Evolutionary conservation across 2,113 vertebrate genomes (phyloP).

Genomic region (Sapajus apella): DNA sequence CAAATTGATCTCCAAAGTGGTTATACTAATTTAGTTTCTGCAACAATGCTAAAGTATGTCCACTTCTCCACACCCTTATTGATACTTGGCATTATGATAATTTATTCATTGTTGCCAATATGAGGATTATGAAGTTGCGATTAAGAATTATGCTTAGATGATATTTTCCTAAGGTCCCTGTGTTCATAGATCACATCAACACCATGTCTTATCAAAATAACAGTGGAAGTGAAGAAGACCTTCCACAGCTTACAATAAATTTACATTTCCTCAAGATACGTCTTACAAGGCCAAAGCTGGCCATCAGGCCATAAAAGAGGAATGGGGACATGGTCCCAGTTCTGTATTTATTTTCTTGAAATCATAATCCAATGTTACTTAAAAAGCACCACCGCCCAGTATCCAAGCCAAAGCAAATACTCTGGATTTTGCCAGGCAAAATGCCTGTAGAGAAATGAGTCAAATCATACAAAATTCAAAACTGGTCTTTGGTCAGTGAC

Average conservation of each 20-base stretch:
- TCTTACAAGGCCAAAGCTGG: slow-evolving; percentile 49
- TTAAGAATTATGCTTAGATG: slow-evolving; percentile 10
- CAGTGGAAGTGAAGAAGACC: background rate
- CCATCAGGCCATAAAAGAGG: slow-evolving; percentile 48
- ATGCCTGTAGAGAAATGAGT: slow-evolving; percentile 81
- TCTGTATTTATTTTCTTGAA: slow-evolving; percentile 77
- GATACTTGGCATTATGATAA: background rate
- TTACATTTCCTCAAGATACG: slow-evolving; percentile 68
- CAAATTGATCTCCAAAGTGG: background rate
- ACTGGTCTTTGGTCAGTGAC: slow-evolving; percentile 77
- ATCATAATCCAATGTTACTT: slow-evolving; percentile 77
- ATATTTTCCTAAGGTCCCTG: slow-evolving; percentile 27
- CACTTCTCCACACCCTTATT: background rate
- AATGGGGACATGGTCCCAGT: slow-evolving; percentile 50
- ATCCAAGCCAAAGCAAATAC: slow-evolving; percentile 76
- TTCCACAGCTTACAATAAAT: slow-evolving; percentile 38
- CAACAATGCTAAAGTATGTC: background rate
- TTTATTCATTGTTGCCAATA: background rate
- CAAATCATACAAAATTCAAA: slow-evolving; percentile 81
- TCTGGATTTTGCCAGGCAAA: slow-evolving; percentile 73
- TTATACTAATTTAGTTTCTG: background rate
- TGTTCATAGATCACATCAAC: background rate
- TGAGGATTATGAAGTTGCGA: background rate
- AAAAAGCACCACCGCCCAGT: slow-evolving; percentile 74
- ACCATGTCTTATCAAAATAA: slow-evolving; percentile 60